Base-by-base conservation (phyloP, 1,140 invertebrate species). In the Phortica variegata region DNA sequence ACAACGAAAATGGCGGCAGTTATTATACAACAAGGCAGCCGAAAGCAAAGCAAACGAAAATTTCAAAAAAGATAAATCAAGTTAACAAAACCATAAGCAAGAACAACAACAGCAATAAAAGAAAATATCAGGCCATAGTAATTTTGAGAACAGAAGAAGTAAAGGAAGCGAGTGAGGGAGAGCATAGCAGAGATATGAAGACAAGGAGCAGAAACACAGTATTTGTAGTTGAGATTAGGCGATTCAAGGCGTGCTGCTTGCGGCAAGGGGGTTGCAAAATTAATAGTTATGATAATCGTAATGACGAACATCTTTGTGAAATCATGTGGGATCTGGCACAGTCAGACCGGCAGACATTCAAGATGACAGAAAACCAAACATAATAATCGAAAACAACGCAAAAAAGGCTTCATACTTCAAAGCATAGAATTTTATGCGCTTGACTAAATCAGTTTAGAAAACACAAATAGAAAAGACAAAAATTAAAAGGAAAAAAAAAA, bases 1-100 rank as follows among this genome's bases (percentile, higher is more conserved):
- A 66, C 57, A 68, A 66, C n/a, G n/a, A n/a, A n/a, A n/a, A 66
- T 66, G 63, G 63, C 63, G 63, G 60, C 60, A 65, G 49, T 46
- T 29, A 47, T 43, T 47, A 36, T 52, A 47, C 44, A 41, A 56
- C 49, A 56, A 47, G 45, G 50, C 41, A 61, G 54, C 65, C 65
- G 65, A 65, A 65, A n/a, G n/a, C n/a, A n/a, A n/a, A n/a, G n/a
- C n/a, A n/a, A n/a, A n/a, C n/a, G n/a, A n/a, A n/a, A n/a, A n/a
- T n/a, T n/a, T n/a, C n/a, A n/a, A n/a, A n/a, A n/a, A n/a, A n/a
- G n/a, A n/a, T n/a, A n/a, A n/a, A n/a, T n/a, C n/a, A n/a, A n/a
- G n/a, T n/a, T n/a, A 56, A 50, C 65, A 62, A 65, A 57, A 63
- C 45, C 61, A 48, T 29, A 45, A 55, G 52, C 40, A 43, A n/a